phyloP scores from a whole-genome alignment of 2,113 vertebrate species.

The Excalfactoria chinensis region DNA sequence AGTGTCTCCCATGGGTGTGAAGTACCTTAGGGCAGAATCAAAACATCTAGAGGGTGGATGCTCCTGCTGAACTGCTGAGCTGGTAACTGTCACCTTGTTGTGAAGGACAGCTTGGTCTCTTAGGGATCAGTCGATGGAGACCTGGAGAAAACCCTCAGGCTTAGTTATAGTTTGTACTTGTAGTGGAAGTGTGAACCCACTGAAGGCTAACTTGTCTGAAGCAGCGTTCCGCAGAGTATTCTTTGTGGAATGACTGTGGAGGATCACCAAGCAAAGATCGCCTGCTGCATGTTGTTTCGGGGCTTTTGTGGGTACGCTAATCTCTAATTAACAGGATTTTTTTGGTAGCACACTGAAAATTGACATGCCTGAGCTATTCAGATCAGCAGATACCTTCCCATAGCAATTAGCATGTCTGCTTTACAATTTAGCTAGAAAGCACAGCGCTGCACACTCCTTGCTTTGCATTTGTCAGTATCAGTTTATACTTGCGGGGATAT shows the following conservation, averaged over 20 bases:
- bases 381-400: not conserved
- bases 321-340: conserved; percentile 18
- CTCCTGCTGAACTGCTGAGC: not conserved
- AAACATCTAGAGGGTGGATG: not conserved
- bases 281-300: not conserved
- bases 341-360: conserved; percentile 6
- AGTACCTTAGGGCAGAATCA: not conserved
- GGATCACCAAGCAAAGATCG: not conserved
- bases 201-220: not conserved
- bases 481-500: not conserved
- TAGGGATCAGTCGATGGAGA: not conserved
- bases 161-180: not conserved
- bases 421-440: not conserved
- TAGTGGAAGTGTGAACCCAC: not conserved
- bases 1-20: not conserved
- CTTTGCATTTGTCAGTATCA: not conserved
- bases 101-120: not conserved
- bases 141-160: not conserved
- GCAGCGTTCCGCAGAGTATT: fast-evolving
- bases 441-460: not conserved
- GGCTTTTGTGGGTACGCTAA: not conserved
- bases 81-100: fast-evolving
- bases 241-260: not conserved
- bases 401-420: not conserved
- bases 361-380: not conserved